phyloP scores from a whole-genome alignment of 2,888 invertebrate genomes.

The Tipula unca region DNA sequence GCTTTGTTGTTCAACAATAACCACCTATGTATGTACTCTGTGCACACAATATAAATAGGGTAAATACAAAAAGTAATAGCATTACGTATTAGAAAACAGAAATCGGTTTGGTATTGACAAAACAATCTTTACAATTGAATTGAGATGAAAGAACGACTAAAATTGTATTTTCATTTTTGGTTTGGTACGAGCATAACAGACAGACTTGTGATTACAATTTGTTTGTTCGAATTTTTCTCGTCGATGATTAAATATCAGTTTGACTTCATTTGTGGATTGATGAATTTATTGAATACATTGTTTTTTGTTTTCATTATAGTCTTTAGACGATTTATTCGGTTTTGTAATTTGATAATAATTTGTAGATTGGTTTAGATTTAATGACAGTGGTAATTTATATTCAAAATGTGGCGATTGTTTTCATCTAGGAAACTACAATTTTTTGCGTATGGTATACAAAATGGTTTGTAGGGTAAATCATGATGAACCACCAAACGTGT shows the following conservation, averaged over 20 bases:
- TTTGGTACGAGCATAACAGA: neutral
- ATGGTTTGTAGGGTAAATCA: too few species aligned
- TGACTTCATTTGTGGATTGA: neutral
- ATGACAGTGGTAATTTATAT: too few species aligned
- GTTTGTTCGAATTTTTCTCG: neutral
- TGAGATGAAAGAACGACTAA: neutral
- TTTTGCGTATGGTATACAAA: too few species aligned
- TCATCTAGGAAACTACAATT: too few species aligned
- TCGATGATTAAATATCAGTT: neutral
- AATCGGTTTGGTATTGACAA: neutral
- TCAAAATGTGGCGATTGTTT: too few species aligned
- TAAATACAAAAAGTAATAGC: neutral
- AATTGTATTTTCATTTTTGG: neutral
- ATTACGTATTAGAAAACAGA: neutral
- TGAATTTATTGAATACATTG: too few species aligned
- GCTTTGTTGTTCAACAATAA: neutral
- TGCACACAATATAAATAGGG: neutral
- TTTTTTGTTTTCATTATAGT: too few species aligned
- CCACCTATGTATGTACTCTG: neutral
- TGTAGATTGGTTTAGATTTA: too few species aligned
- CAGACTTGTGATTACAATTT: neutral
- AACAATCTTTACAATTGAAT: neutral
- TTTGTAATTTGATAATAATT: too few species aligned
- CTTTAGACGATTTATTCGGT: too few species aligned
- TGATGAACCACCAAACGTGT: too few species aligned